Conservation (phyloP, 1,140 invertebrate genomes). For the Drosophila lacteicornis region DNA sequence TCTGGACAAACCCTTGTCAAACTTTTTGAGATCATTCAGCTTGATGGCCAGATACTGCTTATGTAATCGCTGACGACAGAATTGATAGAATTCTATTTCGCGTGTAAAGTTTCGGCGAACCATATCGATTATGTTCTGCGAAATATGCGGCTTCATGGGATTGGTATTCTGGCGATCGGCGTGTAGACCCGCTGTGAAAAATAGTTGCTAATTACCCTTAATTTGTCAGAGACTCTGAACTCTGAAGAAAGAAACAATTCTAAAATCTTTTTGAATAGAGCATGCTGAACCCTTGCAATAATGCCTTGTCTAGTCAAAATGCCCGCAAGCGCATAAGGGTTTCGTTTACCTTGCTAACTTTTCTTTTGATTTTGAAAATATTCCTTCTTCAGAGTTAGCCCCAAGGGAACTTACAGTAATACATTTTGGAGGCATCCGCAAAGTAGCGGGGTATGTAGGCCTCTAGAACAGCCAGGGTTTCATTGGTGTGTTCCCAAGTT, state of each 20-base stretch:
- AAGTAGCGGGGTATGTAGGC: conserved; percentile 94
- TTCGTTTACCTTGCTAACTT: neutral
- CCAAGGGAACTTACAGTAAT: conserved; percentile 89
- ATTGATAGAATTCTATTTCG: conserved; percentile 97
- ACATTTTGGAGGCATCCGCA: conserved; percentile 90
- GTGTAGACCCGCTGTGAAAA: conserved; percentile 86
- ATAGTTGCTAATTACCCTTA: neutral
- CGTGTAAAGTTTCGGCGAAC: conserved; percentile 94
- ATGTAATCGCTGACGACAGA: conserved; percentile 93
- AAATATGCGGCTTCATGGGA: conserved; percentile 91
- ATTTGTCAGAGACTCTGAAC: neutral
- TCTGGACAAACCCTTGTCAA: conserved; percentile 55
- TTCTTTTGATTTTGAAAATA: neutral
- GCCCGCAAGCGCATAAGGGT: no score
- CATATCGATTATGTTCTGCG: conserved; percentile 92
- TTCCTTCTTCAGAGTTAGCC: neutral
- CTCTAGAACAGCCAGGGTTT: conserved; percentile 92
- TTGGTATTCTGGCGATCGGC: conserved; percentile 55
- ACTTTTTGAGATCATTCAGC: conserved; percentile 65
- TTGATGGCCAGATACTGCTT: conserved; percentile 89
- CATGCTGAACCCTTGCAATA: neutral
- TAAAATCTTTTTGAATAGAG: neutral
- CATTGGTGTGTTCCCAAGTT: conserved; percentile 94
- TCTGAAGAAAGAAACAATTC: neutral
- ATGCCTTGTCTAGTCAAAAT: neutral